A percentile compares a stretch with the other conserved stretches of the same genome.
Evolutionary conservation across 2,888 invertebrate species (phyloP).

Genomic region (Netelia inedita): DNA sequence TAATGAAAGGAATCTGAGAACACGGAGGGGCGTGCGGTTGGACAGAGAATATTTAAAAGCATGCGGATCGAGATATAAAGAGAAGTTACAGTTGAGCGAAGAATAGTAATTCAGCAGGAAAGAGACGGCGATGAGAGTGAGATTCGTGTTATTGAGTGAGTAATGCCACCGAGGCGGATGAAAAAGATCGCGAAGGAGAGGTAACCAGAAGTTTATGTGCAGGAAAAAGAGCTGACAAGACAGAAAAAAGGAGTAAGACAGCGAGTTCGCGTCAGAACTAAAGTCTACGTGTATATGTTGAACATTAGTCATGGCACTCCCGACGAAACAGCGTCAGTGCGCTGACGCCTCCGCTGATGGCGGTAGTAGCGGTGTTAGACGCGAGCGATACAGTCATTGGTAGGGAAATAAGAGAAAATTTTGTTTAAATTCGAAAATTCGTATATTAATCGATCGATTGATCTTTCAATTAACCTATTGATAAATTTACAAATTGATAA

Average conservation of each 20-base stretch:
- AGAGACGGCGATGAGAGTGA: slow-evolving; percentile 30
- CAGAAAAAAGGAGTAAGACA: slow-evolving; percentile 36
- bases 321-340: slow-evolving; percentile 53
- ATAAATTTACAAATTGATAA: too few species aligned
- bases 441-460: not conserved
- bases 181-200: slow-evolving; percentile 33
- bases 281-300: slow-evolving; percentile 27
- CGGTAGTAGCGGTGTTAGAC: not conserved
- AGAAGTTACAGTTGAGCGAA: slow-evolving; percentile 19
- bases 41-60: slow-evolving; percentile 47
- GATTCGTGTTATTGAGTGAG: slow-evolving; percentile 54
- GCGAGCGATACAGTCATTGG: not conserved
- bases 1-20: slow-evolving; percentile 41
- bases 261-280: slow-evolving; percentile 27
- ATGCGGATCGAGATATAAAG: slow-evolving; percentile 6
- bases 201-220: slow-evolving; percentile 7
- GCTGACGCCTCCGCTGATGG: slow-evolving; percentile 7
- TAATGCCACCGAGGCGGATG: slow-evolving; percentile 39
- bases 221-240: slow-evolving; percentile 43
- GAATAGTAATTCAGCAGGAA: slow-evolving; percentile 40
- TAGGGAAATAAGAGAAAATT: not conserved
- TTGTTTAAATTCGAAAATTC: not conserved
- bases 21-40: slow-evolving; percentile 24
- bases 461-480: too few species aligned
- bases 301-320: slow-evolving; percentile 60